Evolutionary conservation across 1,140 invertebrate genomes (phyloP).

Genomic region (Parasteatoda tepidariorum): DNA sequence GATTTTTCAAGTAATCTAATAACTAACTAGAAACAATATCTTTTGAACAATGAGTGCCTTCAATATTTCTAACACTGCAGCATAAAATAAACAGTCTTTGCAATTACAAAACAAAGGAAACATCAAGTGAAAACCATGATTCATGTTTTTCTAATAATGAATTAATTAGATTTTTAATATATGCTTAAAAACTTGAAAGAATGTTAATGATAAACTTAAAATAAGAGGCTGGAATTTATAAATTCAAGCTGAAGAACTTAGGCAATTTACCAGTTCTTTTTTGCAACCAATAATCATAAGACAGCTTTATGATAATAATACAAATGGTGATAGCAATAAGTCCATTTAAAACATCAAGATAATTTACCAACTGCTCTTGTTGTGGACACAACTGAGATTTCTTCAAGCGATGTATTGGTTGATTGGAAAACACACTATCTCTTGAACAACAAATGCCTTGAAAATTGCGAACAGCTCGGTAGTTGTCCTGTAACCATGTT

Average conservation of each 20-base stretch:
- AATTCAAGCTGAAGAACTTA: constrained; percentile 61
- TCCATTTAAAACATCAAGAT: constrained; percentile 61
- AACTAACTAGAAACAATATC: no score
- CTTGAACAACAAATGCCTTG: constrained; percentile 56
- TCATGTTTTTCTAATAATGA: no score
- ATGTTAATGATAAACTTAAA: no score
- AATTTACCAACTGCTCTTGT: constrained; percentile 36
- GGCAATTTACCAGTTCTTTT: constrained; percentile 63
- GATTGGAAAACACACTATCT: constrained; percentile 44
- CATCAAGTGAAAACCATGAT: no score
- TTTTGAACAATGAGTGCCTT: no score
- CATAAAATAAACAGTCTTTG: no score
- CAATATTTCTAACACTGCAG: no score
- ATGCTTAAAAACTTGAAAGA: no score
- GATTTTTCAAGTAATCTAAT: no score
- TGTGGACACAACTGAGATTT: constrained; percentile 62
- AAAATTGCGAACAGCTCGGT: constrained; percentile 53
- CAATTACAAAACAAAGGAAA: no score
- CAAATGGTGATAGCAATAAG: constrained; percentile 60
- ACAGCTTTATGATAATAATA: constrained; percentile 58
- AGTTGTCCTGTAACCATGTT: constrained; percentile 62
- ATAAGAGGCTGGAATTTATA: background rate
- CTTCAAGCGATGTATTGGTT: constrained; percentile 47
- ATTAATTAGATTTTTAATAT: no score
- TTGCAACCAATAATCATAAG: constrained; percentile 62